A percentile compares a stretch with the other conserved stretches of the same genome.
Conservation (phyloP, 2,888 invertebrate genomes). For the Spatulosminthurus flaviceps region DNA sequence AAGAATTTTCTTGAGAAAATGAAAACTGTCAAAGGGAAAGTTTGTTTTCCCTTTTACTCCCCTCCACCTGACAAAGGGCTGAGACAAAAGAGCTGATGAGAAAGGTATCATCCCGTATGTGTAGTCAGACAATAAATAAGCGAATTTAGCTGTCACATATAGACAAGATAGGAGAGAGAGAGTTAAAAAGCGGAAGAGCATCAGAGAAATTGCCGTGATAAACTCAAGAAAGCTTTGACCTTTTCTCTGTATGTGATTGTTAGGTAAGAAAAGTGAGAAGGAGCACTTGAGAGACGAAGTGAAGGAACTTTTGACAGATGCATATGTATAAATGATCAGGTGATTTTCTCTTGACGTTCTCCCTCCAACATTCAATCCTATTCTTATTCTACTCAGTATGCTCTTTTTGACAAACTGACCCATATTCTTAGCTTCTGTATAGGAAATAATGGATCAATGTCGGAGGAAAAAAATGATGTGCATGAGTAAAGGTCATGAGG, state of each 20-base stretch:
- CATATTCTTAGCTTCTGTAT: too few species aligned
- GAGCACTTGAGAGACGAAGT: not conserved
- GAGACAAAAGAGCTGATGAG: not conserved
- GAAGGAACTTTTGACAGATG: not conserved
- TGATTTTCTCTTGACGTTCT: too few species aligned
- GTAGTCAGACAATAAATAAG: too few species aligned
- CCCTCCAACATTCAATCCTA: too few species aligned
- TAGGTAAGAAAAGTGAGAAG: not conserved
- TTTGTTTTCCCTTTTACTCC: slow-evolving; percentile 16
- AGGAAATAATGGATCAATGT: too few species aligned
- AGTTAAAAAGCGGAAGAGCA: not conserved
- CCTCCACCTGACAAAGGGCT: not conserved
- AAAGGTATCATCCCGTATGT: not conserved
- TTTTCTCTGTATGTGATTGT: not conserved
- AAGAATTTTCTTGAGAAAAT: slow-evolving; percentile 3
- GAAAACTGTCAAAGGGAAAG: slow-evolving; percentile 33
- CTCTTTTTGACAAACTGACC: too few species aligned
- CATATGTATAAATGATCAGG: too few species aligned
- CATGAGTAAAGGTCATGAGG: too few species aligned
- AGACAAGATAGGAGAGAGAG: too few species aligned
- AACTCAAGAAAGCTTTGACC: not conserved
- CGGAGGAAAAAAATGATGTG: too few species aligned
- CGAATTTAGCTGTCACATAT: too few species aligned
- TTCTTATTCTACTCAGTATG: too few species aligned
- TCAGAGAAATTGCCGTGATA: not conserved